A percentile compares a stretch with the other conserved stretches of the same genome.
Evolutionary conservation across 2,888 invertebrate genomes (phyloP).

Genomic region (Tetrapedia diversipes): DNA sequence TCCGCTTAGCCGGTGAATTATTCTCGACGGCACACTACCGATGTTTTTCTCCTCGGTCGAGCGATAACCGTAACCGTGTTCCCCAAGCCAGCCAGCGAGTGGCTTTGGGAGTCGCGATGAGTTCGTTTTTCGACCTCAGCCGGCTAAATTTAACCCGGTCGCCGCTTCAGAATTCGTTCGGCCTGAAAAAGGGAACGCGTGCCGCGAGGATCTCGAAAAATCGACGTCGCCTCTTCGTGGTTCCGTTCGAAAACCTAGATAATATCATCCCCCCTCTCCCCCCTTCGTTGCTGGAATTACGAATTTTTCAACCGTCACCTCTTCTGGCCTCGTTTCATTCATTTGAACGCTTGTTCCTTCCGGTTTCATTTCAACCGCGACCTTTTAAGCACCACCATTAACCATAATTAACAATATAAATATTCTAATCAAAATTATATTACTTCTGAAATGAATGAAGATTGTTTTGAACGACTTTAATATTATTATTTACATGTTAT

Average conservation of each 20-base stretch:
- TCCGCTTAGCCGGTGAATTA: constrained; percentile 20
- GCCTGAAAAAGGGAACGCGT: constrained; percentile 56
- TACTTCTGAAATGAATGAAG: too few relatives aligned
- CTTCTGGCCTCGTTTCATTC: too few relatives aligned
- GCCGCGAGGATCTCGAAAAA: constrained; percentile 49
- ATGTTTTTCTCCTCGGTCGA: constrained; percentile 27
- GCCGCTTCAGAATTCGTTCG: constrained; percentile 59
- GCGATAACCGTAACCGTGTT: constrained; percentile 52
- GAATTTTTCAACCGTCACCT: too few relatives aligned
- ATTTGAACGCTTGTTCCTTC: too few relatives aligned
- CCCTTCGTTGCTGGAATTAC: too few relatives aligned
- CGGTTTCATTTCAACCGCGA: too few relatives aligned
- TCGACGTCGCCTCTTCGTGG: background rate
- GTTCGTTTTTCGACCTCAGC: constrained; percentile 73
- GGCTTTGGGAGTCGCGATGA: constrained; percentile 58
- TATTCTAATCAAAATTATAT: too few relatives aligned
- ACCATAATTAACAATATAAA: too few relatives aligned
- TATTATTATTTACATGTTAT: too few relatives aligned
- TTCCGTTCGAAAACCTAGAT: background rate
- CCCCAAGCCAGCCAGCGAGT: constrained; percentile 44
- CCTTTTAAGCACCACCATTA: too few relatives aligned
- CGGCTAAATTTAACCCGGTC: constrained; percentile 74
- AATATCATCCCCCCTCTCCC: background rate
- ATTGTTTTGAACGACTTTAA: too few relatives aligned
- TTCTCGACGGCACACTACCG: constrained; percentile 24